Percentiles rank a stretch among this genome's conserved stretches.
Evolutionary conservation across 1,140 invertebrate species (phyloP).

Genomic region (Uloborus diversus): DNA sequence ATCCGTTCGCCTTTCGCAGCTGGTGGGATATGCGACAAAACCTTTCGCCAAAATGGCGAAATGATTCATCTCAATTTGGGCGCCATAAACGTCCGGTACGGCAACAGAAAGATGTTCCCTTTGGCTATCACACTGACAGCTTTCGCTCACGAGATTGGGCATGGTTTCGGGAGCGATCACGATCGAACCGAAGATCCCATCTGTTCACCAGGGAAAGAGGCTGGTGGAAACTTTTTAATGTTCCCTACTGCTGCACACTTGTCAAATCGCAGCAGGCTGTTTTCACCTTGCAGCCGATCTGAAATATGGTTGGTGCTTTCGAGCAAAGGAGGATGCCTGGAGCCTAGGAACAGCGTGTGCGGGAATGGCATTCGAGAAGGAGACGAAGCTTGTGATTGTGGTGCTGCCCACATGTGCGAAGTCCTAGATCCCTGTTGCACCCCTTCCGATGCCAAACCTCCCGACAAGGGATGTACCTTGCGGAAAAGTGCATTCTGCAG

Average conservation of each 20-base stretch:
- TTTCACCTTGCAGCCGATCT: slow-evolving; percentile 41
- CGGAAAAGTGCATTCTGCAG: slow-evolving; percentile 5
- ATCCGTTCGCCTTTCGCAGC: not conserved
- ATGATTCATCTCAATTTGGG: not conserved
- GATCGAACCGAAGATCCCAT: not conserved
- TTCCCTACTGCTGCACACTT: not conserved
- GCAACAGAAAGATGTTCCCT: not conserved
- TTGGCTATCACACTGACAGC: slow-evolving; percentile 6
- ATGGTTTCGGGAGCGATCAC: slow-evolving; percentile 45
- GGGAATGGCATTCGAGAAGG: slow-evolving; percentile 35
- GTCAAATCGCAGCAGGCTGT: not conserved
- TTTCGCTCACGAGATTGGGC: slow-evolving; percentile 31
- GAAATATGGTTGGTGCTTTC: not conserved
- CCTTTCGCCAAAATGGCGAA: not conserved
- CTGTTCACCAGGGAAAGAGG: not conserved
- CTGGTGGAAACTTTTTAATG: slow-evolving; percentile 19
- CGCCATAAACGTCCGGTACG: not conserved
- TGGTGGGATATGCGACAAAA: slow-evolving; percentile 27
- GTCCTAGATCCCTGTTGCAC: slow-evolving; percentile 38
- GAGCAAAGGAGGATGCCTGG: not conserved
- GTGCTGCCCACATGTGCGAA: not conserved
- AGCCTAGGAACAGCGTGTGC: not conserved
- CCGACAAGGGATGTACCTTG: not conserved
- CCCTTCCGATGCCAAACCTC: not conserved
- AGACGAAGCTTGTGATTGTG: slow-evolving; percentile 41